Base-by-base conservation (phyloP, 1,140 invertebrate species). In the Drosophila guanche region DNA sequence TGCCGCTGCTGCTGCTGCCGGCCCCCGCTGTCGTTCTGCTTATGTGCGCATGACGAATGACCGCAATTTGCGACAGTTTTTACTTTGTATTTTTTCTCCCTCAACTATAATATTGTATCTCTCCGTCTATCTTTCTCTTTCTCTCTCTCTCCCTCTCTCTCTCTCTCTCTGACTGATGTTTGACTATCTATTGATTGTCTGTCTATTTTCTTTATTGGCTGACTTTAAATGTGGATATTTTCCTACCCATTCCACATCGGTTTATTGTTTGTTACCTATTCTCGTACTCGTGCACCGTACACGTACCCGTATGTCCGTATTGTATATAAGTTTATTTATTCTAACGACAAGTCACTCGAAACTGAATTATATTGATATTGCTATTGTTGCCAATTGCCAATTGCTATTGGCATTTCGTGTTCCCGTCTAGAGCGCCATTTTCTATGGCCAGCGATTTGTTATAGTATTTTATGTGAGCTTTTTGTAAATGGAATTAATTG, bases 1-100 rank as follows among this genome's bases (percentile, higher is more conserved):
- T 67, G 58, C 54, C 42, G 41, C 29, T 67, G 20, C 62, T 55
- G 40, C 16, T 59, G 46, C 56, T 33, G 40, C 23, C 55, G 68
- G 51, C 10, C 53, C 61, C 45, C 25, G 68, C 63, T 40, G 75
- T 59, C 76, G 86, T 88, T 83, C 79, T 90, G 88, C 88, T 90
- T 53, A 88, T 90, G 76, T 90, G 88, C 88, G 88, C 88, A 90
- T 90, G 88, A 90, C 88, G 88, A 90, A 90, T 90, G 86, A 90
- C 88, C 88, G 88, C 83, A 90, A 90, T 90, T 88, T 88, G 83
- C 84, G 83, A 88, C 84, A 88, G 80, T 88, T 88, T 88, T 67
- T 73, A 3, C 10, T 33, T 8, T 8, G 8, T 33, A 59, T 66
- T 73, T 52, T 73, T 52, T 67, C 33, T 57, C 23, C 54, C 33